A percentile compares a stretch with the other conserved stretches of the same genome.
Conservation (phyloP, 2,113 vertebrate species). For the Otolemur garnettii region DNA sequence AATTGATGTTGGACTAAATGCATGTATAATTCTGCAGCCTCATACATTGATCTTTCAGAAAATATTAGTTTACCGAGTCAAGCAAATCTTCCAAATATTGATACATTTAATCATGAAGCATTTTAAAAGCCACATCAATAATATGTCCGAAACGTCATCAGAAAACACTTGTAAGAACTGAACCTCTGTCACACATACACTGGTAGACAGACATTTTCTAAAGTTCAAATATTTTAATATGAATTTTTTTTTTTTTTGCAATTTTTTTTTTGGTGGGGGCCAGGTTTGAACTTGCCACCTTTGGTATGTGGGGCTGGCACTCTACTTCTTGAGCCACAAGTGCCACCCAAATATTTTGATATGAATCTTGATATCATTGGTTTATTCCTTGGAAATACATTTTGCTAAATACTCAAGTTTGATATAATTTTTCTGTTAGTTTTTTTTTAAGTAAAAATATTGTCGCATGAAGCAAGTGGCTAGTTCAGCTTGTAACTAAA, state of each 20-base stretch:
- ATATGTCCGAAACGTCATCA: neutral
- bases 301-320: too few relatives aligned
- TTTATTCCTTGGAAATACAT: neutral
- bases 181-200: neutral
- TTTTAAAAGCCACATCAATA: neutral
- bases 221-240: slow-evolving; percentile 11
- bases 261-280: too few relatives aligned
- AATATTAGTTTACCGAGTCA: neutral
- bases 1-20: neutral
- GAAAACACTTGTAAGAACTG: neutral
- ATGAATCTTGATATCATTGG: neutral
- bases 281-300: too few relatives aligned
- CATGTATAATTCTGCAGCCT: neutral
- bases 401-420: neutral
- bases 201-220: neutral
- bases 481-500: slow-evolving; percentile 61
- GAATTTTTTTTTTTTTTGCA: neutral
- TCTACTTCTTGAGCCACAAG: too few relatives aligned
- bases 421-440: neutral
- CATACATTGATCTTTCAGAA: neutral
- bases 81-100: neutral
- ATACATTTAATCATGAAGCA: neutral
- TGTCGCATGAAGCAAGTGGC: neutral
- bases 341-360: neutral
- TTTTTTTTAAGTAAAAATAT: neutral